Evolutionary conservation across 2,113 vertebrate genomes (phyloP).

Genomic region (Mastomys natalensis): DNA sequence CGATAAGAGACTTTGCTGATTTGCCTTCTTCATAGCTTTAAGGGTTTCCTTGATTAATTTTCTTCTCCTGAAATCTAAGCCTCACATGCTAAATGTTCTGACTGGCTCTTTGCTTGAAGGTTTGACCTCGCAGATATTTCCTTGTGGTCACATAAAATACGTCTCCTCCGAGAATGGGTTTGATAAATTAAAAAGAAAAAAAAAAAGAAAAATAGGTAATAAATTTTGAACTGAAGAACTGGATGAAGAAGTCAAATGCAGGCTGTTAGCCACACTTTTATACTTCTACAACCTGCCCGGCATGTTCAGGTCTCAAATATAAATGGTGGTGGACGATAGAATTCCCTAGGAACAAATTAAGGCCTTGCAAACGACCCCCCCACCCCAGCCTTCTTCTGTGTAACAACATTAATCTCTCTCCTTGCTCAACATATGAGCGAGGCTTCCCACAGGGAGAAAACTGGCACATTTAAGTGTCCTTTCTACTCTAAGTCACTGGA

Average conservation of each 20-base stretch:
- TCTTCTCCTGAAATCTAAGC: conserved; percentile 79
- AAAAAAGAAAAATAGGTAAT: not conserved
- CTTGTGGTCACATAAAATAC: conserved; percentile 83
- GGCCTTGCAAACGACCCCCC: not conserved
- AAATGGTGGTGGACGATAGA: not conserved
- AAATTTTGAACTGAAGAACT: conserved; percentile 72
- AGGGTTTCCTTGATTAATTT: conserved; percentile 80
- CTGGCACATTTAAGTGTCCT: conserved; percentile 55
- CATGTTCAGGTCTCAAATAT: not conserved
- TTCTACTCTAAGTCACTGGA: conserved; percentile 36
- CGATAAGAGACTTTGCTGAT: conserved; percentile 60
- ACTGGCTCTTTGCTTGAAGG: conserved; percentile 81
- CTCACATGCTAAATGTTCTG: conserved; percentile 80
- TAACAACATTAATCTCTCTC: conserved; percentile 29
- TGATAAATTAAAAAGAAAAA: not conserved
- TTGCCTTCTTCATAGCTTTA: conserved; percentile 69
- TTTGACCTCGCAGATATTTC: conserved; percentile 86
- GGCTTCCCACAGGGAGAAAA: conserved; percentile 69
- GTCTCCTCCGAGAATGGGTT: conserved; percentile 73
- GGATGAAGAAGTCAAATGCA: conserved; percentile 62
- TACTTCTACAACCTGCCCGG: not conserved
- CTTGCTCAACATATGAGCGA: conserved; percentile 16
- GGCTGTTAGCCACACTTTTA: not conserved
- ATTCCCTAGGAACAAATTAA: conserved; percentile 42
- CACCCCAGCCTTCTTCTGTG: not conserved